phyloP scores from a whole-genome alignment of 2,113 vertebrate species.

The Gobiocypris rarus region DNA sequence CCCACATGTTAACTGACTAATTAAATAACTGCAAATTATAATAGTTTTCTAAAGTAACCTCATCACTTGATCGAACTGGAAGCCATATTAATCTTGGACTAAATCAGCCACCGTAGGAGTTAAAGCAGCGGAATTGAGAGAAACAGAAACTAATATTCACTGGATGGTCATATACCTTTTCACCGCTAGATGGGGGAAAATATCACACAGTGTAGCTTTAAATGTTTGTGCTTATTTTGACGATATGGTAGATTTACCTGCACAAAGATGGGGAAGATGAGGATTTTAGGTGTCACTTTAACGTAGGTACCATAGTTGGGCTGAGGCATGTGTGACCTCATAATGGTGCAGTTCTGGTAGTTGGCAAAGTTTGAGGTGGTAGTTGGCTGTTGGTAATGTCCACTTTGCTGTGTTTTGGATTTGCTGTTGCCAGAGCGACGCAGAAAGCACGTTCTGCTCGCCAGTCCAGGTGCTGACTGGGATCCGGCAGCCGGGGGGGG shows the following conservation, averaged over 20 bases:
- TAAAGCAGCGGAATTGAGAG: too few species aligned
- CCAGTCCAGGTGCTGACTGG: constrained; percentile 55
- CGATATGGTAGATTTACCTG: constrained; percentile 75
- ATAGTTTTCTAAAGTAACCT: too few species aligned
- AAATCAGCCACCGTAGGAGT: too few species aligned
- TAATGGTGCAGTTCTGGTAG: constrained; percentile 89
- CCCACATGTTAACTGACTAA: too few species aligned
- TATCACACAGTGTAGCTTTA: too few species aligned
- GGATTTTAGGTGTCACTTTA: constrained; percentile 88
- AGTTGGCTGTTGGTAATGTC: constrained; percentile 66
- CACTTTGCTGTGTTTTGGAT: constrained; percentile 72
- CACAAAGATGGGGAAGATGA: constrained; percentile 94
- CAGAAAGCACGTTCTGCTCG: constrained; percentile 82
- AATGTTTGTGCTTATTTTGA: neutral
- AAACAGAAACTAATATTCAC: too few species aligned
- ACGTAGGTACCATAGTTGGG: constrained; percentile 87
- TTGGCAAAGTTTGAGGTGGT: constrained; percentile 76
- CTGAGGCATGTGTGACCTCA: constrained; percentile 82
- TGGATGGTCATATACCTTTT: too few species aligned
- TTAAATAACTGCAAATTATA: too few species aligned
- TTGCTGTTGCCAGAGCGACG: constrained; percentile 75
- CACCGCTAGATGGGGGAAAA: too few species aligned
- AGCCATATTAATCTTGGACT: too few species aligned
- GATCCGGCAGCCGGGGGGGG: constrained; percentile 56
- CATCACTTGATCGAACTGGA: too few species aligned